phyloP scores from a whole-genome alignment of 2,888 invertebrate genomes.

The Oscheius myriophilus region DNA sequence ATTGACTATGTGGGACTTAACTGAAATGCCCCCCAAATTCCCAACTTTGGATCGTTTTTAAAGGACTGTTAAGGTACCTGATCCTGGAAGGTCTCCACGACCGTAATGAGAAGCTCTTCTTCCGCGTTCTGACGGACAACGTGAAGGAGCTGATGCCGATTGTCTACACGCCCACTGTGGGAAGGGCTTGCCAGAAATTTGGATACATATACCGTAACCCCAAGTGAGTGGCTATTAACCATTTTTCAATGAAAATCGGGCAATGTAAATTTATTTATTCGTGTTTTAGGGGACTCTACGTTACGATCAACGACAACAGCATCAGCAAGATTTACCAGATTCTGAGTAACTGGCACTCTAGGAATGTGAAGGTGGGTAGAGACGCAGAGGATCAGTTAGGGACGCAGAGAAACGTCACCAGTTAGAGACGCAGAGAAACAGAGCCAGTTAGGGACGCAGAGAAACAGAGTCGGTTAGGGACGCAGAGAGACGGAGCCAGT shows the following conservation, averaged over 20 bases:
- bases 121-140: slow-evolving; percentile 85
- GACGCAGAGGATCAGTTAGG: too few relatives aligned
- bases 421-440: too few relatives aligned
- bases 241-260: not conserved
- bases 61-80: slow-evolving; percentile 82
- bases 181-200: slow-evolving; percentile 94
- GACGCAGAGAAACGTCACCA: too few relatives aligned
- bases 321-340: slow-evolving; percentile 89
- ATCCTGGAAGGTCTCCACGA: slow-evolving; percentile 91
- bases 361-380: slow-evolving; percentile 75
- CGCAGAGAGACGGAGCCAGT: too few relatives aligned
- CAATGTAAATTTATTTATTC: too few relatives aligned
- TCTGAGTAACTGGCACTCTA: slow-evolving; percentile 86
- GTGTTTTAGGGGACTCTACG: slow-evolving; percentile 82
- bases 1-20: too few relatives aligned
- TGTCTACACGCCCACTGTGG: slow-evolving; percentile 98
- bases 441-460: too few relatives aligned
- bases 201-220: slow-evolving; percentile 87
- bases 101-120: slow-evolving; percentile 94
- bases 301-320: slow-evolving; percentile 89
- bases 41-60: too few relatives aligned
- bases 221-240: too few relatives aligned
- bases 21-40: too few relatives aligned
- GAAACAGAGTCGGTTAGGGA: too few relatives aligned
- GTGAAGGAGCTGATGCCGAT: slow-evolving; percentile 93